phyloP scores from a whole-genome alignment of 92 coral and sea anemone species.

The Zoanthus sansibaricus region DNA sequence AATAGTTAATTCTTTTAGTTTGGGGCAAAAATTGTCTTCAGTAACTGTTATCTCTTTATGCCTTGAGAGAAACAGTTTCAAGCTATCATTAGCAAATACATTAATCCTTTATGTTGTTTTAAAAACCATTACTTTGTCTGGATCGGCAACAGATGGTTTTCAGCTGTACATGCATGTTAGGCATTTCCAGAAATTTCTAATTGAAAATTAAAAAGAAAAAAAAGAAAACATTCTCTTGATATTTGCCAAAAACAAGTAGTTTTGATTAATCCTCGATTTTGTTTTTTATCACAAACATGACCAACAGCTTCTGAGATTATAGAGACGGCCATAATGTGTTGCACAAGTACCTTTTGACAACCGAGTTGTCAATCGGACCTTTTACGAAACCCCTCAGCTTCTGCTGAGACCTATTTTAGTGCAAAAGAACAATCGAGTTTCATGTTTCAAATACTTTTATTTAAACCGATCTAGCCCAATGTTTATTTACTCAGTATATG shows the following conservation, averaged over 20 bases:
- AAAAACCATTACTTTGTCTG: neutral
- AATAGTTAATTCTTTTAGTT: neutral
- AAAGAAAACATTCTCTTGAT: neutral
- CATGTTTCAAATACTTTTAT: conserved; percentile 18
- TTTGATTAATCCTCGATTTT: neutral
- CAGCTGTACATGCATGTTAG: neutral
- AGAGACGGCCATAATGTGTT: conserved; percentile 4
- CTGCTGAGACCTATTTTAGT: neutral
- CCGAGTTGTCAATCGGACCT: neutral
- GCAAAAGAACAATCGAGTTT: conserved; percentile 1
- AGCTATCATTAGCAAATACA: neutral
- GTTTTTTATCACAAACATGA: neutral
- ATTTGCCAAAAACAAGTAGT: neutral
- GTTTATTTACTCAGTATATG: conserved; percentile 22
- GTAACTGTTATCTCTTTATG: neutral
- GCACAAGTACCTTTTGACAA: conserved; percentile 17
- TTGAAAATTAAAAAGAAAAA: neutral
- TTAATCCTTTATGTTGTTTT: neutral
- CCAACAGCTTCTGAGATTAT: conserved; percentile 11
- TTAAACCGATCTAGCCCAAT: neutral
- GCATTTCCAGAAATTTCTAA: neutral
- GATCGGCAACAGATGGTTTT: conserved; percentile 15
- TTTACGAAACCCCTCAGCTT: conserved; percentile 9
- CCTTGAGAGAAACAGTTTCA: too few species aligned
- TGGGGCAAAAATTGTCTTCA: neutral